These are phyloP conservation scores for Drosophila colorata DNA, from an alignment of 2,888 invertebrate genomes.

Conservation along the genomic window DNA sequence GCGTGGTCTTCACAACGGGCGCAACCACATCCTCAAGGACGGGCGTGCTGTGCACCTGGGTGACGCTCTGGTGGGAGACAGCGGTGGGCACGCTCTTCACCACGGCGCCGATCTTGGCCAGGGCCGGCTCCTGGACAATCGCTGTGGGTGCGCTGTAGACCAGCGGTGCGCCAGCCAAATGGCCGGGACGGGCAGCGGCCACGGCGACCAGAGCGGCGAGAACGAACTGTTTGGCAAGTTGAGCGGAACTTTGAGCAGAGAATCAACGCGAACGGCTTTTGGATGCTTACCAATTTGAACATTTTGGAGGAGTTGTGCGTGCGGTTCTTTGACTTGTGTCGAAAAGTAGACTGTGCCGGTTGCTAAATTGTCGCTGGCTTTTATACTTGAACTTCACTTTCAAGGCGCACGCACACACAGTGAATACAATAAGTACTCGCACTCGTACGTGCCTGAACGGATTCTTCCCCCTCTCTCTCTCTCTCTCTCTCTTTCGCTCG, in stretches of 20 bases:
- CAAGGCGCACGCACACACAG: conserved; percentile 35
- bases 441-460: conserved; percentile 70
- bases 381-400: conserved; percentile 81
- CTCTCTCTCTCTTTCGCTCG: background rate
- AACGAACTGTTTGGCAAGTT: conserved; percentile 62
- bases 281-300: conserved; percentile 84
- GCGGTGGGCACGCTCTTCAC: conserved; percentile 86
- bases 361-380: conserved; percentile 63
- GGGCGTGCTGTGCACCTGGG: conserved; percentile 85
- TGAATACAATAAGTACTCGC: conserved; percentile 54
- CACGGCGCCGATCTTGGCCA: conserved; percentile 82
- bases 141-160: conserved; percentile 69
- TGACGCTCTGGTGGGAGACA: conserved; percentile 86
- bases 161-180: conserved; percentile 60
- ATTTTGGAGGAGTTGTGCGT: conserved; percentile 66
- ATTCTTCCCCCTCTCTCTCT: conserved; percentile 51
- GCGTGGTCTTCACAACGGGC: conserved; percentile 79
- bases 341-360: conserved; percentile 60
- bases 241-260: background rate
- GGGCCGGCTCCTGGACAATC: conserved; percentile 75
- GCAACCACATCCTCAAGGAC: conserved; percentile 81
- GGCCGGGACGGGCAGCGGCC: conserved; percentile 83
- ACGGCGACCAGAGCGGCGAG: conserved; percentile 82
- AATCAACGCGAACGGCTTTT: no score
- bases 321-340: conserved; percentile 82